phyloP scores from a whole-genome alignment of 2,888 invertebrate species.

The Vanessa cardui region DNA sequence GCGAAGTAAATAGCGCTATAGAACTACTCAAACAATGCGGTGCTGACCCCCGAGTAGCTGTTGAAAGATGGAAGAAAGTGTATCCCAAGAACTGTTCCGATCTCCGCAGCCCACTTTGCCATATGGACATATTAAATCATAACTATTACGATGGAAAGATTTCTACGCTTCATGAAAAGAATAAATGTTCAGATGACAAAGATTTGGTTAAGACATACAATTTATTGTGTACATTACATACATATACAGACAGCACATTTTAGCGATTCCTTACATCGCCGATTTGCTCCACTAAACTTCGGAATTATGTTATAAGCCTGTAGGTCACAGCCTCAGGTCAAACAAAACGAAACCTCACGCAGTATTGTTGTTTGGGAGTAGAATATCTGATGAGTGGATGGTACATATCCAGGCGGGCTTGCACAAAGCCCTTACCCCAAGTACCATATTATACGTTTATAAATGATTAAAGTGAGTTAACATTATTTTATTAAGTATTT shows the following conservation, averaged over 20 bases:
- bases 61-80: constrained; percentile 59
- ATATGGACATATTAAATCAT: constrained; percentile 55
- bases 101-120: constrained; percentile 55
- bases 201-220: constrained; percentile 40
- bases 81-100: constrained; percentile 67
- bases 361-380: too few species aligned
- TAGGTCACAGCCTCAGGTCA: too few species aligned
- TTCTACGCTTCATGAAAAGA: constrained; percentile 49
- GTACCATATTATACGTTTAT: too few species aligned
- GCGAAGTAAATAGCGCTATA: constrained; percentile 63
- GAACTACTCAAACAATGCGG: constrained; percentile 64
- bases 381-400: too few species aligned
- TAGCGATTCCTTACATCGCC: too few species aligned
- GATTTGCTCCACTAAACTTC: too few species aligned
- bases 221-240: neutral
- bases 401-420: too few species aligned
- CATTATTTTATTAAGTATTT: neutral
- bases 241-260: too few species aligned
- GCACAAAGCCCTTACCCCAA: too few species aligned
- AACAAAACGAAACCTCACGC: too few species aligned
- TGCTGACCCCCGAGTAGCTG: constrained; percentile 54
- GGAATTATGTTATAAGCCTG: too few species aligned
- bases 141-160: constrained; percentile 58
- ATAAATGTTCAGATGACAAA: constrained; percentile 34
- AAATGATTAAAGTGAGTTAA: too few species aligned